Evolutionary conservation across 2,888 invertebrate species (phyloP), one percentile per base, ranked within the genome.

Genomic region (Resseliella maxima): DNA sequence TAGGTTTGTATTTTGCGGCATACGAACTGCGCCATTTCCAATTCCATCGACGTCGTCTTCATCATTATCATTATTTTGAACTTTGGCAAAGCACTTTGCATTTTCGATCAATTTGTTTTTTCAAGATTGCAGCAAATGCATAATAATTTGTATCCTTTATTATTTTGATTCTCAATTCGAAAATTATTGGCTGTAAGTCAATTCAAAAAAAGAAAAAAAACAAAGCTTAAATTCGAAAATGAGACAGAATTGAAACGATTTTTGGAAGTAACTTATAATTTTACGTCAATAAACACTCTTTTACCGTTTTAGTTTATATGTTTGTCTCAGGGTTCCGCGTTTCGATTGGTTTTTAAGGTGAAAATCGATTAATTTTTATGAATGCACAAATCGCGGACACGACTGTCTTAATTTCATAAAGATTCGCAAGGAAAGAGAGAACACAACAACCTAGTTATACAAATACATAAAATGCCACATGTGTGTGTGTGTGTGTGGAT

Each of bases 351-450:
- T 72, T 50, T n/a, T 6, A 15, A n/a, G 10, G 72, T 72, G 38
- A 83, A 83, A 83, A 83, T 38, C 83, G 83, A 83, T 83, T 83
- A 83, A 21, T 38, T 83, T 83, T 83, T 83, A 83, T 83, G 83
- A 21, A 38, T 83, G 83, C n/a, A 8, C 41, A 38, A 83, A 83
- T 83, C 59, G n/a, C n/a, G 59, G 59, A 59, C 27, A 24, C 27
- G 59, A 59, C 59, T 35, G 83, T 38, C 38, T 83, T 38, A 83
- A 38, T 38, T 83, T 2, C 41, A 41, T 5, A 41, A 41, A 41
- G 41, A 41, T 5, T 36, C 5, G 31, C 38, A 83, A 3, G 1
- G 83, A 31, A 83, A 18, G 38, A 83, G 83, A 38, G 36, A 38
- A n/a, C 24, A 64, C 12, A 31, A 27, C 12, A 83, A 83, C 72